Evolutionary conservation across 2,888 invertebrate genomes (phyloP).

Genomic region (Netelia inedita): DNA sequence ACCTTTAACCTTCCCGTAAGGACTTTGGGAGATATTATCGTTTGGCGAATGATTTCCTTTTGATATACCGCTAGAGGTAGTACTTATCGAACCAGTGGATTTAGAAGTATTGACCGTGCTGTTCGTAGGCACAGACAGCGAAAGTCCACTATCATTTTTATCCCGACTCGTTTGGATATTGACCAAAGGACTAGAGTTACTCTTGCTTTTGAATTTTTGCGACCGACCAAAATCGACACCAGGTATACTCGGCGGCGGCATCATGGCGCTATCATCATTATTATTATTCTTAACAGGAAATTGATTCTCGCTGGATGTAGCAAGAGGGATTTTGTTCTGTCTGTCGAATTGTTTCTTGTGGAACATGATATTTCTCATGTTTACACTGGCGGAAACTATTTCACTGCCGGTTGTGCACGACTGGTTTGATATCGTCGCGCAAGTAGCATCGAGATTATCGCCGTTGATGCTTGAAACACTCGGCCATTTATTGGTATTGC

Average conservation of each 20-base stretch:
- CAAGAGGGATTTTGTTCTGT: conserved; percentile 41
- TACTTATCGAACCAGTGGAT: not conserved
- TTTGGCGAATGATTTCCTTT: conserved; percentile 1
- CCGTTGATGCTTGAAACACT: conserved; percentile 76
- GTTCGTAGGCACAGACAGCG: conserved; percentile 30
- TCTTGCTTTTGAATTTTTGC: conserved; percentile 24
- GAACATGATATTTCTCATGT: conserved; percentile 74
- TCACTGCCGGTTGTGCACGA: conserved; percentile 74
- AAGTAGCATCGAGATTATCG: conserved; percentile 72
- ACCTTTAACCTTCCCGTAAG: not conserved
- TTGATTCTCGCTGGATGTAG: conserved; percentile 76
- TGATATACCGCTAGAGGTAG: not conserved
- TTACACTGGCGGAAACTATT: conserved; percentile 77
- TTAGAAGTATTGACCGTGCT: conserved; percentile 42
- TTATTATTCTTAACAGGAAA: conserved; percentile 49
- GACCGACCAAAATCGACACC: conserved; percentile 10
- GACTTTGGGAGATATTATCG: not conserved
- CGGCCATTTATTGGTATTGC: conserved; percentile 62
- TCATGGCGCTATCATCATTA: conserved; percentile 67
- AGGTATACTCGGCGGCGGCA: conserved; percentile 77
- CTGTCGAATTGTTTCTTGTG: conserved; percentile 41
- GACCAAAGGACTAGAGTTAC: conserved; percentile 1
- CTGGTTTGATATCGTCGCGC: conserved; percentile 54
- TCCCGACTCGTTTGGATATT: conserved; percentile 8
- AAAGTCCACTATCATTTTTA: conserved; percentile 15